Evolutionary conservation across 1,140 invertebrate species (phyloP), one percentile per base, ranked within the genome.

Genomic region (Drosophila lacertosa): DNA sequence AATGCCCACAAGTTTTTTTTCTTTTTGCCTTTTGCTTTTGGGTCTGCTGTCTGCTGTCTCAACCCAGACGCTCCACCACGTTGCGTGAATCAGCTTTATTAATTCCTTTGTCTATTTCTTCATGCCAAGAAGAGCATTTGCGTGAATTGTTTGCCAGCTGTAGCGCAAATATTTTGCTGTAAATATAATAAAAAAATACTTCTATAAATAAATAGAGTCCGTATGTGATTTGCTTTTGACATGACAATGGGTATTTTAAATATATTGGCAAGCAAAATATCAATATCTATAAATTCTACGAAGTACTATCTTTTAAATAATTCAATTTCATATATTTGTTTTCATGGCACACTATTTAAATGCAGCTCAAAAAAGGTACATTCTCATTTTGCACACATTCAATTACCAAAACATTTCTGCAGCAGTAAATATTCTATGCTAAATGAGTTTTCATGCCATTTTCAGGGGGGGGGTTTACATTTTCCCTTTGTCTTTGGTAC

Each of bases 51-150:
- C 10, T 57, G 32, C 40, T 47, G 53, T 24, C 39, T 42, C 13
- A 42, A 50, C 78, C 60, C 69, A 63, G 67, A 45, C 71, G 84
- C 70, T 63, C 50, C 62, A 33, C 26, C 4, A 39, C 44, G 26
- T 53, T 37, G 39, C 40, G 48, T 42, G 35, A 64, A 44, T 64
- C 32, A 63, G 33, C 33, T 69, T 35, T 24, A 33, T 63, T 50
- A 55, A 47, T 64, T 69, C 33, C 39, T 29, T 64, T 63, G 22
- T 55, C 26, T 55, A 40, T 20, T 58, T 39, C 9, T 40, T 62
- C 24, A 50, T 26, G 50, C 33, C 29, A 40, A 39, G 47, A 22
- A 37, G 33, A 37, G 16, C 22, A 55, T 39, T 55, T 44, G 53
- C 50, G 39, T 22, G 15, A 24, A 60, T 26, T 51, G 15, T 6